Conservation (phyloP, 2,113 vertebrate genomes). For the Oryctolagus cuniculus region DNA sequence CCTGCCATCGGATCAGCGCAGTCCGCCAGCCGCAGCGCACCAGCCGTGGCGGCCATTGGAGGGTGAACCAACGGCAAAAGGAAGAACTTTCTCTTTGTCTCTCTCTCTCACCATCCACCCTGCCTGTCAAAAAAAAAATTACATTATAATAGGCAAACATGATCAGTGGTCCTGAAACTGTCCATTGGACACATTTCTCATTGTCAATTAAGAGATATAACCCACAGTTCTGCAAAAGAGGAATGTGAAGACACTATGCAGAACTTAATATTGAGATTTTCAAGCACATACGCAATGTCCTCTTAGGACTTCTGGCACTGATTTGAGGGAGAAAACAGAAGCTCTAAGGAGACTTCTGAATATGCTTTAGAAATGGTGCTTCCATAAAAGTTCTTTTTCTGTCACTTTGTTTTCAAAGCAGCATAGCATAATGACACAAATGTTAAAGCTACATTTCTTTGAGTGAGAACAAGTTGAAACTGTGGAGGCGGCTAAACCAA, state of each 20-base stretch:
- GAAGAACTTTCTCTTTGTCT: too few relatives aligned
- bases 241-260: background rate
- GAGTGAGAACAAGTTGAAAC: conserved; percentile 55
- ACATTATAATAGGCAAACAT: background rate
- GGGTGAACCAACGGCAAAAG: too few relatives aligned
- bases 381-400: conserved; percentile 41
- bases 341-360: background rate
- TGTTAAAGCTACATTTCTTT: conserved; percentile 27
- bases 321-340: background rate
- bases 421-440: conserved; percentile 27
- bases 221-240: background rate
- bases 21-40: too few relatives aligned
- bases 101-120: too few relatives aligned
- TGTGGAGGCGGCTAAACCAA: background rate
- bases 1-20: too few relatives aligned
- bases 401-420: conserved; percentile 16
- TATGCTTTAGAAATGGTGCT: background rate
- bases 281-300: background rate
- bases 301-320: background rate
- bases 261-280: background rate
- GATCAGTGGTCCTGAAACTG: background rate
- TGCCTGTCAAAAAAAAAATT: too few relatives aligned
- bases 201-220: background rate
- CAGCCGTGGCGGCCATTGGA: too few relatives aligned
- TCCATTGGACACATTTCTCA: background rate